A percentile compares a stretch with the other conserved stretches of the same genome.
These are phyloP conservation scores for Hedya salicella DNA, from an alignment of 2,888 invertebrate genomes.

Conservation along the genomic window DNA sequence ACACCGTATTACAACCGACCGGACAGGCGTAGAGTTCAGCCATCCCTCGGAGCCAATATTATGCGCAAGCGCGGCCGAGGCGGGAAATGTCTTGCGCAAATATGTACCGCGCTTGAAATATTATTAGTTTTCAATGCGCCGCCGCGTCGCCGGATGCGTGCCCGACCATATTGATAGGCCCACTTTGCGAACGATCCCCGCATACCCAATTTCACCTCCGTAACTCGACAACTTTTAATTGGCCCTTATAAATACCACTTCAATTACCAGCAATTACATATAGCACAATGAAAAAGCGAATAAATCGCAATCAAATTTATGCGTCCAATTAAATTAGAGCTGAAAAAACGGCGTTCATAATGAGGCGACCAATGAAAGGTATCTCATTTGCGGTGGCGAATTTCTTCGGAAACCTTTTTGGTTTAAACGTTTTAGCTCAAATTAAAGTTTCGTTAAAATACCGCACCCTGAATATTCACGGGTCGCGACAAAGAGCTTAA, in stretches of 20 bases:
- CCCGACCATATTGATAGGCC: conserved; percentile 76
- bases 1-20: conserved; percentile 34
- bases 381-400: conserved; percentile 55
- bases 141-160: conserved; percentile 74
- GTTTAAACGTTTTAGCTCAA: conserved; percentile 63
- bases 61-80: conserved; percentile 38
- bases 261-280: conserved; percentile 58
- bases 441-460: conserved; percentile 78
- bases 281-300: conserved; percentile 53
- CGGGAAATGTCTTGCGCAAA: conserved; percentile 63
- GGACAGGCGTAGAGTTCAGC: conserved; percentile 43
- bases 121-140: conserved; percentile 72
- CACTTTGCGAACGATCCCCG: conserved; percentile 58
- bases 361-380: conserved; percentile 68
- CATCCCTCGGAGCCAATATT: conserved; percentile 25
- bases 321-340: conserved; percentile 74
- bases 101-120: conserved; percentile 66
- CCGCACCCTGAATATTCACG: conserved; percentile 57
- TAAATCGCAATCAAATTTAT: conserved; percentile 66
- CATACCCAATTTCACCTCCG: conserved; percentile 69
- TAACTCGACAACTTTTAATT: conserved; percentile 62
- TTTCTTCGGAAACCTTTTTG: conserved; percentile 56
- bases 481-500: conserved; percentile 64
- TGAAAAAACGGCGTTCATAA: conserved; percentile 61
- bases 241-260: conserved; percentile 59